Evolutionary conservation across 1,140 invertebrate species (phyloP).

Genomic region (Drosophila arizonae): DNA sequence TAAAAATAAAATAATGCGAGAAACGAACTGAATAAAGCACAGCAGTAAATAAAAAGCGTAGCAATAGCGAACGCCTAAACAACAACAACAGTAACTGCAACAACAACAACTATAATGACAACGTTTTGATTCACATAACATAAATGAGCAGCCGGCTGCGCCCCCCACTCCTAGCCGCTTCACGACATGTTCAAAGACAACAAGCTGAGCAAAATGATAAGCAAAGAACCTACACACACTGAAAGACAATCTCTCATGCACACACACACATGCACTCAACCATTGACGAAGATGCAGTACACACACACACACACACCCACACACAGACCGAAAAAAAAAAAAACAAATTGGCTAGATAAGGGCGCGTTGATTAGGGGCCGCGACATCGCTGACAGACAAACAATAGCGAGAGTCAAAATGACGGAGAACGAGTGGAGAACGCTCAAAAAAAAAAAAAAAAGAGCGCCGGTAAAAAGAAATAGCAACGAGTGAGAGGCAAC

Average conservation of each 20-base stretch:
- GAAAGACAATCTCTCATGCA: slow-evolving; percentile 2
- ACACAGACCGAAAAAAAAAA: slow-evolving; percentile 1
- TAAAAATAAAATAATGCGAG: background rate
- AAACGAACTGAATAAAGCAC: slow-evolving; percentile 12
- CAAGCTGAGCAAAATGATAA: slow-evolving; percentile 64
- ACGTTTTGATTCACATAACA: slow-evolving; percentile 50
- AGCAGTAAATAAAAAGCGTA: slow-evolving; percentile 27
- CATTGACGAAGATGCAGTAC: slow-evolving; percentile 16
- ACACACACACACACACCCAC: background rate
- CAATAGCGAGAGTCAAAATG: slow-evolving; percentile 67
- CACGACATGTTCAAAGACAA: slow-evolving; percentile 8
- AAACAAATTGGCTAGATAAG: slow-evolving; percentile 68
- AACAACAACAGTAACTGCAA: slow-evolving; percentile 9
- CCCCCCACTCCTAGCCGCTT: too few species aligned
- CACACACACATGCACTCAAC: background rate
- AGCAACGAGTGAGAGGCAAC: slow-evolving; percentile 2
- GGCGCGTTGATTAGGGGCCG: slow-evolving; percentile 68
- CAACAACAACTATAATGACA: slow-evolving; percentile 22
- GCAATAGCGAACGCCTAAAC: slow-evolving; percentile 7
- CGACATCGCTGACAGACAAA: slow-evolving; percentile 44
- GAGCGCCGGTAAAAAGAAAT: slow-evolving; percentile 1
- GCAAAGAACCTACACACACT: slow-evolving; percentile 22
- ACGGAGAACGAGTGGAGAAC: slow-evolving; percentile 21
- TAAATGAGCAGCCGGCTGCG: slow-evolving; percentile 33
- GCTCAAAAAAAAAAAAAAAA: slow-evolving; percentile 1